Evolutionary conservation across 2,888 invertebrate genomes (phyloP), one percentile per base, ranked within the genome.

Genomic region (Vandiemenella viatica): DNA sequence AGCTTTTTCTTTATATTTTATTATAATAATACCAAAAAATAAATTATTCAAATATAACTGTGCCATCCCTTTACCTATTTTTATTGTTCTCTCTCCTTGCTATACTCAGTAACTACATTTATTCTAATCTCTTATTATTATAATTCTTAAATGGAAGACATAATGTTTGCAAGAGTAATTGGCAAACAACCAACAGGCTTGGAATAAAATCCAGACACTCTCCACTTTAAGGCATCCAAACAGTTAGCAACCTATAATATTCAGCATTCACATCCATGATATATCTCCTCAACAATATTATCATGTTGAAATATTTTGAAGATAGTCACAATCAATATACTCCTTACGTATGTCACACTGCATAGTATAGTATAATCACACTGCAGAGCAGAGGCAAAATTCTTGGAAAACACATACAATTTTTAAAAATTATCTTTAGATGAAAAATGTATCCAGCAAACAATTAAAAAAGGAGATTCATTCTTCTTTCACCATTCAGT

Each of bases 141-240:
- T 50, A 48, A 52, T 52, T 50, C 49, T 51, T 53, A 49, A 53
- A 53, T 53, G 53, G 53, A 53, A 53, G 53, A 53, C 53, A 44
- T 47, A 49, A 49, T 50, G 51, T 51, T 51, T 53, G 53, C 53
- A 41, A 49, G 45, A 49, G 48, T 42, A 21, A 22, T 18, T 48
- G 46, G 53, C 53, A 53, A 51, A 53, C 51, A 44, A 46, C 49
- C 49, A 45, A 51, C 51, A 53, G 47, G 51, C 47, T 51, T 50
- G 49, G 50, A 46, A 51, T 45, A 16, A 49, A 42, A 51, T 49
- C 53, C 51, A 51, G 51, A 53, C 49, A 45, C 51, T 51, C 49
- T 45, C 45, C 51, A 49, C 46, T 51, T 50, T 53, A 53, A 53
- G 53, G 53, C 53, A 53, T 53, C 49, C 44, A 45, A 49, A 45